Evolutionary conservation across 2,888 invertebrate species (phyloP), one percentile per base, ranked within the genome.

Genomic region (Callyntrura guangdongensis): DNA sequence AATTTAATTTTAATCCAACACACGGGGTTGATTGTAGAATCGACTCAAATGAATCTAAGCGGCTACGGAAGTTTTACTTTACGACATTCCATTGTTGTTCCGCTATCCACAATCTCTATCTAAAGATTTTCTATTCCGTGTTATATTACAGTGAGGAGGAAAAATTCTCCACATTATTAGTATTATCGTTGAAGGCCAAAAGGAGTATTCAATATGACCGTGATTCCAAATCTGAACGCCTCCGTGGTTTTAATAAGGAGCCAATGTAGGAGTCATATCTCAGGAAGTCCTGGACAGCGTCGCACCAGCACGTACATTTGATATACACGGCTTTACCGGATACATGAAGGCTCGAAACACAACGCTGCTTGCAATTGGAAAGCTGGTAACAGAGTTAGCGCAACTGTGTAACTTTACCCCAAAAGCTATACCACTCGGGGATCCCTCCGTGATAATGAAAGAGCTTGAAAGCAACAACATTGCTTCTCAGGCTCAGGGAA

Each of bases 321-420:
- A 90, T 20, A 36, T 90, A 20, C 64, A 90, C 59, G 90, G 90
- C 5, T 90, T 90, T 64, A 56, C 79, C 2, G 90, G 90, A 2
- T 49, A 36, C 36, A 90, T 69, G 14, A 27, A 67, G 56, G 85
- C 81, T n/a, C 47, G 90, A 4, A 77, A 77, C 20, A 59, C 49
- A 9, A 90, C 90, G 4, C 59, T 90, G 5, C 14, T 90, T 11
- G 85, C 61, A 53, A 85, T 90, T 47, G 90, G 90, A 36, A 90
- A 90, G 45, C 67, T 90, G 9, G 90, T 90, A 12, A 79, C 79
- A 2, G 90, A 90, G 67, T 20, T 90, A 0, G 85, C 85, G n/a
- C 53, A 67, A 27, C 25, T 79, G 27, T 90, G 85, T 47, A 90
- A 90, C 53, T 90, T 90, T 45, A 90, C 90, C 27, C 85, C 90